Percentiles rank a stretch among this genome's conserved stretches.
Conservation (phyloP, 2,113 vertebrate species). For the Raja brachyura region DNA sequence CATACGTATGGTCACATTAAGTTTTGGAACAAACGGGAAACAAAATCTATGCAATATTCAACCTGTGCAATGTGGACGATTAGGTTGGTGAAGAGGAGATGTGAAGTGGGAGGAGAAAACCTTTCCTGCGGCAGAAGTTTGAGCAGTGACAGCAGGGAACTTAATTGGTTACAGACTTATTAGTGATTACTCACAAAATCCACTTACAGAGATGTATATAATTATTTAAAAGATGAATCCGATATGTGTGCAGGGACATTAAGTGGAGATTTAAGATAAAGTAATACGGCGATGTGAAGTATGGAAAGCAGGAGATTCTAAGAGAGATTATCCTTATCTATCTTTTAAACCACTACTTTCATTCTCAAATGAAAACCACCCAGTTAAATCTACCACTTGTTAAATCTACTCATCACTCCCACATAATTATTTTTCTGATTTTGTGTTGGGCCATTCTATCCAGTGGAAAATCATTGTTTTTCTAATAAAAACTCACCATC, state of each 20-base stretch:
- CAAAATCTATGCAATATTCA: no score
- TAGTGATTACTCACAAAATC: neutral
- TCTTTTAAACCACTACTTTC: neutral
- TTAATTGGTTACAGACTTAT: neutral
- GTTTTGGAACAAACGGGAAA: no score
- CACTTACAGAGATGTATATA: neutral
- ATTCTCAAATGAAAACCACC: no score
- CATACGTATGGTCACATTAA: no score
- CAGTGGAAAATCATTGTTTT: neutral
- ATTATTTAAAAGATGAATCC: neutral
- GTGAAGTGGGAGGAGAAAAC: no score
- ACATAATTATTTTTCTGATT: neutral
- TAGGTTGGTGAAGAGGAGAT: no score
- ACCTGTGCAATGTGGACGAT: no score
- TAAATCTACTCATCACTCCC: neutral
- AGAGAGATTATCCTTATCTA: neutral
- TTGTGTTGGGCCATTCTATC: neutral
- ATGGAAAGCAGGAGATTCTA: neutral
- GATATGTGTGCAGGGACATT: neutral
- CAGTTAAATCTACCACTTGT: neutral
- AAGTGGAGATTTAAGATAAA: neutral
- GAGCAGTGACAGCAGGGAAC: neutral
- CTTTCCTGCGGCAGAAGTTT: no score
- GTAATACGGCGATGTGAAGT: neutral
- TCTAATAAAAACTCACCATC: neutral